These are phyloP conservation scores for Drosophila falleni DNA, from an alignment of 2,888 invertebrate species.

Conservation along the genomic window DNA sequence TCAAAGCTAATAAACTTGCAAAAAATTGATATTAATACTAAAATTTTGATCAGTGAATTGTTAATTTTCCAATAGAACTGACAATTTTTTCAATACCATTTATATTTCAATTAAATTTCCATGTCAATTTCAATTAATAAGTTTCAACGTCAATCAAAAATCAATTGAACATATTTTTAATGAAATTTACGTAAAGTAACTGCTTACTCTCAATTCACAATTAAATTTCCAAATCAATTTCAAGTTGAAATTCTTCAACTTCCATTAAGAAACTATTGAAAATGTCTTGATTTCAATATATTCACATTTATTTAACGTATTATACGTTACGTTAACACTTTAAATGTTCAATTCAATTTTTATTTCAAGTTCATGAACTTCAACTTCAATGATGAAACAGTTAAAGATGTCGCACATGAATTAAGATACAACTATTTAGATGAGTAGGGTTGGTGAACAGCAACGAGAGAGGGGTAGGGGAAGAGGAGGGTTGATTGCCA, in stretches of 20 bases:
- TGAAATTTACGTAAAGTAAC: not conserved
- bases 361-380: slow-evolving; percentile 40
- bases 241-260: not conserved
- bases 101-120: not conserved
- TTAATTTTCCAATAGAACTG: not conserved
- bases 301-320: not conserved
- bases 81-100: not conserved
- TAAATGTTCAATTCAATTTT: not conserved
- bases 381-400: slow-evolving; percentile 19
- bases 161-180: slow-evolving; percentile 16
- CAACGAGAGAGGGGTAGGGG: not conserved
- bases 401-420: slow-evolving; percentile 10
- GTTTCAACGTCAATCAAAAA: slow-evolving; percentile 11
- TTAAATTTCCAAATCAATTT: slow-evolving; percentile 3
- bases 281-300: not conserved
- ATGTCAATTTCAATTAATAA: slow-evolving; percentile 29
- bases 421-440: not conserved
- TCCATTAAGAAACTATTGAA: slow-evolving; percentile 1
- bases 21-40: not conserved
- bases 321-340: not conserved
- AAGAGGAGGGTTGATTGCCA: not conserved
- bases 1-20: too few relatives aligned
- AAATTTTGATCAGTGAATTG: not conserved
- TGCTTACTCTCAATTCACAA: not conserved
- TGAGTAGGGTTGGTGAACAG: not conserved